phyloP scores from a whole-genome alignment of 2,888 invertebrate genomes.

The Ophonus ardosiacus region DNA sequence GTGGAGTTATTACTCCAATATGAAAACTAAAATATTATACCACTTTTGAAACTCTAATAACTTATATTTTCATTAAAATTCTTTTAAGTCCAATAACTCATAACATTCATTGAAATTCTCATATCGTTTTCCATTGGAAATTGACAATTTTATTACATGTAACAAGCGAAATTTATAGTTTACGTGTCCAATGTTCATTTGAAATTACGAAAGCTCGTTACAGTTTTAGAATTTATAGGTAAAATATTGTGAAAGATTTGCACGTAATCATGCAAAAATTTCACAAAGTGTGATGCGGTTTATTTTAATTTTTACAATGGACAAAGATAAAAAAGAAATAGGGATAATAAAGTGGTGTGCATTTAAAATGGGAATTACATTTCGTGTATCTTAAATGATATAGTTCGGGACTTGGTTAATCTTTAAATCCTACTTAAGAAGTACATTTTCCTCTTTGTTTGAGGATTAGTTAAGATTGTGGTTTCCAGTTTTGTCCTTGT shows the following conservation, averaged over 20 bases:
- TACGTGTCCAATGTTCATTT: neutral
- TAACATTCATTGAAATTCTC: neutral
- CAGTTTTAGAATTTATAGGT: no score
- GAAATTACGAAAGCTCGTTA: neutral
- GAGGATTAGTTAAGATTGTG: neutral
- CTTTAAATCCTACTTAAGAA: neutral
- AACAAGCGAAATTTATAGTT: neutral
- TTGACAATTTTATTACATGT: neutral
- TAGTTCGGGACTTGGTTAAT: neutral
- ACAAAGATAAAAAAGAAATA: no score
- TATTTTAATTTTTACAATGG: no score
- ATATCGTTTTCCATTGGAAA: neutral
- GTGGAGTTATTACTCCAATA: neutral
- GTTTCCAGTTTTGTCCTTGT: constrained; percentile 2
- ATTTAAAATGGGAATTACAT: neutral
- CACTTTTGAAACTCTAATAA: no score
- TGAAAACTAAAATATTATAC: neutral
- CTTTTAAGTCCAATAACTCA: neutral
- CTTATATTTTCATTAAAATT: neutral
- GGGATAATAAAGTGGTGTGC: no score
- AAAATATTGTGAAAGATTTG: no score
- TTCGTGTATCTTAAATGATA: neutral
- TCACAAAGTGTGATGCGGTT: neutral
- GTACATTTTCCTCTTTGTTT: neutral
- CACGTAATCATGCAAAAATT: no score